A percentile compares a stretch with the other conserved stretches of the same genome.
These are phyloP conservation scores for Xiphophorus hellerii DNA, from an alignment of 2,113 vertebrate species.

Conservation along the genomic window DNA sequence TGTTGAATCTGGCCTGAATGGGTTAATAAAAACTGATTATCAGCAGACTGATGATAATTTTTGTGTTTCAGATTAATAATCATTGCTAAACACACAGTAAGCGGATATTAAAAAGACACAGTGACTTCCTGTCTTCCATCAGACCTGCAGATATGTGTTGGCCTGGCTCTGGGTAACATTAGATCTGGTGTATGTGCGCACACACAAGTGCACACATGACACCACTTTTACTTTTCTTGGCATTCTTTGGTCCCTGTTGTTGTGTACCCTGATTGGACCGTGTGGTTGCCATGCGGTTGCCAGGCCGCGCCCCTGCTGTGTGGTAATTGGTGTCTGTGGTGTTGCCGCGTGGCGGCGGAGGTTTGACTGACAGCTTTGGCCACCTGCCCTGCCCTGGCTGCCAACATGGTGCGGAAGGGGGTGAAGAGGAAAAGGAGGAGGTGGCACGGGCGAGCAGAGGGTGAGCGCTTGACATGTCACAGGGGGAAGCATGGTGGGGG, in stretches of 20 bases:
- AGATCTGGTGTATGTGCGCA: background rate
- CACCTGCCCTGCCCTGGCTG: conserved; percentile 80
- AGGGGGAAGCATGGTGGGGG: conserved; percentile 2
- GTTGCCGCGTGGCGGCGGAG: conserved; percentile 72
- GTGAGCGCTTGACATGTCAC: conserved; percentile 53
- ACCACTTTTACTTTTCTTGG: conserved; percentile 63
- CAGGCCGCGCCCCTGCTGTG: conserved; percentile 80
- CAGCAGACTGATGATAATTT: conserved; percentile 35
- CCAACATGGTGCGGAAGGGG: conserved; percentile 63
- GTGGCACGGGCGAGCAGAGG: conserved; percentile 56
- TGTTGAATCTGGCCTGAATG: background rate
- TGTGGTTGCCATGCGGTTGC: conserved; percentile 80
- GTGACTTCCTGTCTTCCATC: conserved; percentile 50
- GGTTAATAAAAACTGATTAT: conserved; percentile 44
- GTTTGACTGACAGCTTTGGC: conserved; percentile 80
- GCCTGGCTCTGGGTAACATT: conserved; percentile 45
- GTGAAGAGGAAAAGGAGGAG: conserved; percentile 38
- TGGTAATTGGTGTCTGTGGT: conserved; percentile 80
- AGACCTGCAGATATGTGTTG: conserved; percentile 7
- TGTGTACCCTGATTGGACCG: conserved; percentile 80
- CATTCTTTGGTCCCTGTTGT: conserved; percentile 73
- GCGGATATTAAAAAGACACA: conserved; percentile 66
- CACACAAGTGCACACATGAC: conserved; percentile 31
- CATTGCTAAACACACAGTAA: conserved; percentile 27
- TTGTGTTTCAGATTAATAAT: conserved; percentile 39